These are phyloP conservation scores for Mus musculus DNA, from an alignment of 2,113 vertebrate species.

Conservation along the genomic window DNA sequence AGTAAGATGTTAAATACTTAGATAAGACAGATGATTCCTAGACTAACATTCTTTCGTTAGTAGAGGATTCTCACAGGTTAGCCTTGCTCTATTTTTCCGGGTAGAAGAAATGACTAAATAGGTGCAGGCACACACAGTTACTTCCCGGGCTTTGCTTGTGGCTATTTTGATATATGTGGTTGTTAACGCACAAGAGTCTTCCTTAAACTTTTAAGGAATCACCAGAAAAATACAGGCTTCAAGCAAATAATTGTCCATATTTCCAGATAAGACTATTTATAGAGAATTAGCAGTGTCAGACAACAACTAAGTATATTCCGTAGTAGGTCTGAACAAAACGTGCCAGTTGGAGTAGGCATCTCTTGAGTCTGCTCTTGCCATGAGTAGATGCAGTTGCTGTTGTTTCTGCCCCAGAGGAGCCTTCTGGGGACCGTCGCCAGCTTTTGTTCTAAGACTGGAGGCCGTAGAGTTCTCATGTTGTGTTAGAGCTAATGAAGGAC, in stretches of 20 bases:
- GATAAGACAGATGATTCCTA: background rate
- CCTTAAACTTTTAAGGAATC: constrained; percentile 36
- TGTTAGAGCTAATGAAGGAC: background rate
- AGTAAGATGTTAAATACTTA: constrained; percentile 51
- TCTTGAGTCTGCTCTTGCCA: constrained; percentile 26
- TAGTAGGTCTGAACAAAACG: constrained; percentile 26
- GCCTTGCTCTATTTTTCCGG: background rate
- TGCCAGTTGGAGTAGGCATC: background rate
- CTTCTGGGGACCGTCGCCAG: background rate
- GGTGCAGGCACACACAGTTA: background rate
- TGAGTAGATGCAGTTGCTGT: constrained; percentile 21
- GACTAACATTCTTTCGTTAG: background rate
- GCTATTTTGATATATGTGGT: background rate
- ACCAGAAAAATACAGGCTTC: background rate
- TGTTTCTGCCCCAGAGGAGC: constrained; percentile 48
- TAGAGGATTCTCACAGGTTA: background rate
- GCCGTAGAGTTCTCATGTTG: background rate
- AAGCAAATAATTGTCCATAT: background rate
- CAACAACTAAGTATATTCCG: background rate
- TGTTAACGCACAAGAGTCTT: constrained; percentile 9
- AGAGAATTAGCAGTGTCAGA: background rate
- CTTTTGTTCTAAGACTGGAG: constrained; percentile 13
- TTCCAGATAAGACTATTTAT: constrained; percentile 15
- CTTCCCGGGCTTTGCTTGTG: background rate
- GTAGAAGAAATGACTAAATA: constrained; percentile 30